Base-by-base conservation (phyloP, 2,797 vertebrate genomes). In the Echeneis naucrates region DNA sequence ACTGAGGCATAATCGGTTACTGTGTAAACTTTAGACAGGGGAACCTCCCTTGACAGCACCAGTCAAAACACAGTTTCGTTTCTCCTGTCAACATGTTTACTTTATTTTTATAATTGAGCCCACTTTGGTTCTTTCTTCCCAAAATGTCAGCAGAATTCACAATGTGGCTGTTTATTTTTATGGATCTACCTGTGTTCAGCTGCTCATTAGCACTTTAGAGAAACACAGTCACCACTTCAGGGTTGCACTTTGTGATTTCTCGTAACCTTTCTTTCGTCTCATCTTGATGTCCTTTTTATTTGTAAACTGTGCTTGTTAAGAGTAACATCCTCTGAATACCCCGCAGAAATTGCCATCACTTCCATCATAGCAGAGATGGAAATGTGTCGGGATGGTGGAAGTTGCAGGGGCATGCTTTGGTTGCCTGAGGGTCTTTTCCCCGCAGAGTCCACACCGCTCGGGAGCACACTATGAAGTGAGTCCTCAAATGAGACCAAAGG, bases 21-120 rank as follows among this genome's bases (percentile, higher is more conserved):
- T 87, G 83, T 87, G 84, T 84, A 84, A 92, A 91, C 80, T 89
- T 92, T 88, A 82, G 83, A 92, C 79, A 81, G 72, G 72, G 72
- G 70, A 88, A 82, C 80, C 80, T 93, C 89, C 82, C 89, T 52
- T 73, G 89, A 91, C 81, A 92, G 80, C 72, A 63, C 57, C 84
- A 91, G 87, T 92, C 90, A 92, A 85, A 93, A 92, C 92, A 90
- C 82, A 80, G 85, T 86, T 88, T 83, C 60, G 69, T 87, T 87
- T 81, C 85, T 85, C 75, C 86, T 87, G 89, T 92, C 92, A 93
- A 90, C 89, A 87, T 92, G 88, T 90, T 93, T 86, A 87, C 87
- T 93, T 94, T 82, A 88, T 92, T 90, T 92, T 80, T 84, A 81
- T 91, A 89, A 92, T 87, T 89, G 85, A 89, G 68, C 87, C 59